These are phyloP conservation scores for Sebastes kiyomatsui DNA, from an alignment of 2,797 vertebrate species.

Conservation along the genomic window DNA sequence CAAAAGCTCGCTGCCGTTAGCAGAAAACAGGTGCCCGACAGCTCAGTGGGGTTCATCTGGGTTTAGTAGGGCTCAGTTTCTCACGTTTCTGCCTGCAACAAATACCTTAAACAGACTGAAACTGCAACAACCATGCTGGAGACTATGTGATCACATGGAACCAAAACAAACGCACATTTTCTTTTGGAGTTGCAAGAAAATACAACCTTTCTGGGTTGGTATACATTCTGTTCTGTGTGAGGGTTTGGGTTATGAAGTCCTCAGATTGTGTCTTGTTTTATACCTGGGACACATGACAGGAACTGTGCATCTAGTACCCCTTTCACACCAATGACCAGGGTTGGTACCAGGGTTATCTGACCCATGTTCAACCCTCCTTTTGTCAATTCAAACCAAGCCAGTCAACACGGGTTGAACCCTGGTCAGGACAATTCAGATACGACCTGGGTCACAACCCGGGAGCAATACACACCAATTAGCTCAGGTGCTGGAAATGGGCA, in stretches of 20 bases:
- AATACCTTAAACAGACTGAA: conserved; percentile 31
- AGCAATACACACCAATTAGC: no score
- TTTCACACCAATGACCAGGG: no score
- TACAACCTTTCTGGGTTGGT: neutral
- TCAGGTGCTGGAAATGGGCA: no score
- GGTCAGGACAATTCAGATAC: no score
- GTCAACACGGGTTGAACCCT: no score
- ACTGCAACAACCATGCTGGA: neutral
- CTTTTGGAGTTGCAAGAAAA: neutral
- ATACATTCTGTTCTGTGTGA: neutral
- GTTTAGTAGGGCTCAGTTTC: conserved; percentile 58
- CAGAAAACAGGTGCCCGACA: conserved; percentile 80
- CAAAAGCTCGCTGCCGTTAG: conserved; percentile 68
- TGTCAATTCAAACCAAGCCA: no score
- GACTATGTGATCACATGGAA: no score
- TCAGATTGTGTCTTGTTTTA: neutral
- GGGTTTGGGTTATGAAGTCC: neutral
- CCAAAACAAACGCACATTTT: no score
- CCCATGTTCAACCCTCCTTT: no score
- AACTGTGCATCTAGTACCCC: neutral
- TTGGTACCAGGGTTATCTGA: no score
- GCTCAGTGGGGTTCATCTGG: conserved; percentile 66
- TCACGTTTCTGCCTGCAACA: conserved; percentile 57
- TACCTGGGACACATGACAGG: neutral
- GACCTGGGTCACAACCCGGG: no score